Evolutionary conservation across 2,113 vertebrate species (phyloP), one percentile per base, ranked within the genome.

Genomic region (Campylomormyrus tamandua): DNA sequence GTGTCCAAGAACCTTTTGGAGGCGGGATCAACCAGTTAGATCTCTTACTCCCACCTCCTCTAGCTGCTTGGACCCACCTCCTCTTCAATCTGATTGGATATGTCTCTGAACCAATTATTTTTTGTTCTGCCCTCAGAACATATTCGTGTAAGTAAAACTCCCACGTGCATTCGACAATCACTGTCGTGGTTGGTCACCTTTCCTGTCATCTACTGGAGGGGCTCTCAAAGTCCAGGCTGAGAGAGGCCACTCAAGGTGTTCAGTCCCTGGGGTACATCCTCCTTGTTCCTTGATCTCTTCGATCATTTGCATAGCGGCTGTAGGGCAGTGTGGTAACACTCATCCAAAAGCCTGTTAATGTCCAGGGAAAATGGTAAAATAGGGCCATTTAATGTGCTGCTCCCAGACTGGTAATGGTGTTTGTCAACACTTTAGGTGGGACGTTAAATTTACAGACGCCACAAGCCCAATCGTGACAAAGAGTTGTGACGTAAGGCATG

Each of bases 291-390:
- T 86, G 46, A 9, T 35, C 45, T 46, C 3, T 42, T 42, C 0
- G 21, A 84, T 84, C 2, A 24, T 52, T 49, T 90, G 74, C 39
- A 88, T 91, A 87, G 91, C 52, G 27, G 90, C 83, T 91, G 70
- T 8, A 90, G 17, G 17, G 19, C 5, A 45, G 39, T 83, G 19
- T n/a, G 31, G 27, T 70, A 70, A 70, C 62, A 70, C 24, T 31
- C n/a, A 70, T 70, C n/a, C n/a, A 27, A n/a, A 70, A 31, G 2
- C 10, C 24, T 24, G 27, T 70, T 70, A 70, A 31, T 27, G 2
- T n/a, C 58, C 11, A 5, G 27, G 13, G 70, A 13, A 77, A 77
- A 39, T 77, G 70, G 31, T 19, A 19, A 80, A 80, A 80, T 42
- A 19, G 35, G 74, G 74, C 35, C 35, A 39, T 42, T 80, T 17